These are phyloP conservation scores for Thecophora atra DNA, from an alignment of 2,888 invertebrate genomes.

Conservation along the genomic window DNA sequence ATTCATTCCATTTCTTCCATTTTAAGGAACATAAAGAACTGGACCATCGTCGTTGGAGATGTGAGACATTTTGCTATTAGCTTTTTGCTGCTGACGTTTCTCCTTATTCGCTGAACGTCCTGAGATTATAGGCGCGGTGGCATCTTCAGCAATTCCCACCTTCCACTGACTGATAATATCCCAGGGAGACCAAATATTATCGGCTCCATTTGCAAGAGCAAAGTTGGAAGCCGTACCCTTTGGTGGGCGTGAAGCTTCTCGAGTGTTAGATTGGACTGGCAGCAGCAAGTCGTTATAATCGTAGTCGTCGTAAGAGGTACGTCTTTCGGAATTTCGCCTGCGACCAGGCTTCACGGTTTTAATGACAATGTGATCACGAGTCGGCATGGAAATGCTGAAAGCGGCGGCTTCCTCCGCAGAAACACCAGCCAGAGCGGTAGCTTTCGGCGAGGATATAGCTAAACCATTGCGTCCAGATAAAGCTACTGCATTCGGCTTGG, in stretches of 20 bases:
- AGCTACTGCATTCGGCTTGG: conserved; percentile 77
- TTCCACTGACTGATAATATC: conserved; percentile 56
- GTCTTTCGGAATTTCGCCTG: conserved; percentile 20
- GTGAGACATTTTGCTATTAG: background rate
- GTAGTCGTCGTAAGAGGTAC: conserved; percentile 52
- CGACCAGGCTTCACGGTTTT: conserved; percentile 46
- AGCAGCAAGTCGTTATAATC: conserved; percentile 44
- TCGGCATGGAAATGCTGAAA: conserved; percentile 60
- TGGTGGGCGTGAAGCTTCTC: background rate
- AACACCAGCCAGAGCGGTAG: conserved; percentile 79
- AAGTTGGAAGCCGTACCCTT: conserved; percentile 1
- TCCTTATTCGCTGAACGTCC: conserved; percentile 5
- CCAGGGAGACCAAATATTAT: conserved; percentile 34
- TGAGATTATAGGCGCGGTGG: conserved; percentile 42
- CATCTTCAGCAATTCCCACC: conserved; percentile 56
- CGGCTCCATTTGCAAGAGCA: background rate
- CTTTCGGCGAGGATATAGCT: conserved; percentile 76
- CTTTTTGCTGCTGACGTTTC: no score
- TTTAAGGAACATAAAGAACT: conserved; percentile 20
- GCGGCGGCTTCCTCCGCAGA: conserved; percentile 64
- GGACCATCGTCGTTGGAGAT: background rate
- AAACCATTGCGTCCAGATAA: conserved; percentile 76
- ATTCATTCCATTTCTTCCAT: no score
- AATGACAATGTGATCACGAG: conserved; percentile 59
- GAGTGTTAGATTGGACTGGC: background rate